Evolutionary conservation across 2,113 vertebrate species (phyloP), one percentile per base, ranked within the genome.

Genomic region (Triplophysa dalaica): DNA sequence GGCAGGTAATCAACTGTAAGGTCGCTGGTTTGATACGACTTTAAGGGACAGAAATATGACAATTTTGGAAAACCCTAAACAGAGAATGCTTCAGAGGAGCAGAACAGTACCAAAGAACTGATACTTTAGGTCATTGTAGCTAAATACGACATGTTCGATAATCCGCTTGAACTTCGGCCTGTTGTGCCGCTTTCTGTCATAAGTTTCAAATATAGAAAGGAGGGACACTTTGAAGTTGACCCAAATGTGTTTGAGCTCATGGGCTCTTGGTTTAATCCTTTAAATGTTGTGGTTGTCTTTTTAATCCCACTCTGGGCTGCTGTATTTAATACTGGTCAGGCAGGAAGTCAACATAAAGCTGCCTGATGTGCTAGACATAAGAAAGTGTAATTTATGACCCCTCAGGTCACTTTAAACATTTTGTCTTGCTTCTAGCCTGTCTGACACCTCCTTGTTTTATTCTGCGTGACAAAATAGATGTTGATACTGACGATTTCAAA

Each of bases 211-310:
- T 75, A 50, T 33, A 61, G 56, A 62, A 29, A 63, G 41, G 45
- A 48, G 73, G 58, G 41, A 63, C 41, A 29, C 60, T 75, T 75
- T 75, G 60, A 75, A 63, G 58, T 75, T 48, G 70, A 74, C 70
- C 33, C 56, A 19, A 45, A 45, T 74, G 21, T 61, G 38, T 75
- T 62, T 63, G 21, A 75, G 72, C 54, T 60, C 29, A 12, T 43
- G 22, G 56, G 56, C 56, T 74, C 33, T 45, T 29, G 14, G 29
- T 75, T 61, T 62, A 75, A 75, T 75, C 58, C 60, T 10, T 50
- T 26, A 62, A 50, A 60, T 74, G n/a, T n/a, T 62, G 73, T n/a
- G 22, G 5, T 48, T 14, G 21, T 63, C 58, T 48, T 63, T 62
- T 75, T 63, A 75, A 75, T 63, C 73, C 45, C 38, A 61, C 70